phyloP scores from a whole-genome alignment of 2,797 vertebrate genomes.

The Centropyge bicolor region DNA sequence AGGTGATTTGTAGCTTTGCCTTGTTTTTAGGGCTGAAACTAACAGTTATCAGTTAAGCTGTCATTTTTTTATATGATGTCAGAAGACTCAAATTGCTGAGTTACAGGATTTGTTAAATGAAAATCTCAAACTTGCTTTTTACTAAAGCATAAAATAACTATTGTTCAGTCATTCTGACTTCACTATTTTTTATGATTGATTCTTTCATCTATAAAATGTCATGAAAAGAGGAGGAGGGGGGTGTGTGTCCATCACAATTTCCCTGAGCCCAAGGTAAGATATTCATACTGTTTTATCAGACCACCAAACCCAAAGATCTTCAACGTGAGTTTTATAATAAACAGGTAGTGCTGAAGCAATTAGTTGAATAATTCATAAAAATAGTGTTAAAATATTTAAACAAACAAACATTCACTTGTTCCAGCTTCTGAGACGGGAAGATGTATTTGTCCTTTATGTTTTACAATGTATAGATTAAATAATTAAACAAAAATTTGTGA shows the following conservation, averaged over 20 bases:
- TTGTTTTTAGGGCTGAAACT: not conserved
- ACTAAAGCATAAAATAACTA: not conserved
- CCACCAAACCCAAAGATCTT: not conserved
- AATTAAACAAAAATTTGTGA: slow-evolving; percentile 6
- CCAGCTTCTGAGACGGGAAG: not conserved
- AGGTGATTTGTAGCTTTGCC: not conserved
- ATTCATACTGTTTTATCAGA: not conserved
- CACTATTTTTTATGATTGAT: fast-evolving
- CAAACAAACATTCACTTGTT: not conserved
- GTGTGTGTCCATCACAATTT: not conserved
- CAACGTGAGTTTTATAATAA: not conserved
- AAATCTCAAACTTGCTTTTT: not conserved
- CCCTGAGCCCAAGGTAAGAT: not conserved
- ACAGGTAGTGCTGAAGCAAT: not conserved
- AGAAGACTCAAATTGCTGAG: not conserved
- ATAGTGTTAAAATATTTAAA: no score
- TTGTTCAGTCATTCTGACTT: not conserved
- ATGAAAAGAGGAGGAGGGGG: not conserved
- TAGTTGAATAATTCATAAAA: no score
- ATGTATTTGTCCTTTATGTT: not conserved
- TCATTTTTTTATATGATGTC: not conserved
- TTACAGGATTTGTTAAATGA: not conserved
- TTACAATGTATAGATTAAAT: not conserved
- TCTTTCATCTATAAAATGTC: not conserved
- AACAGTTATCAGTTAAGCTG: not conserved